phyloP scores from a whole-genome alignment of 2,113 vertebrate species.

The Pelecanus crispus region DNA sequence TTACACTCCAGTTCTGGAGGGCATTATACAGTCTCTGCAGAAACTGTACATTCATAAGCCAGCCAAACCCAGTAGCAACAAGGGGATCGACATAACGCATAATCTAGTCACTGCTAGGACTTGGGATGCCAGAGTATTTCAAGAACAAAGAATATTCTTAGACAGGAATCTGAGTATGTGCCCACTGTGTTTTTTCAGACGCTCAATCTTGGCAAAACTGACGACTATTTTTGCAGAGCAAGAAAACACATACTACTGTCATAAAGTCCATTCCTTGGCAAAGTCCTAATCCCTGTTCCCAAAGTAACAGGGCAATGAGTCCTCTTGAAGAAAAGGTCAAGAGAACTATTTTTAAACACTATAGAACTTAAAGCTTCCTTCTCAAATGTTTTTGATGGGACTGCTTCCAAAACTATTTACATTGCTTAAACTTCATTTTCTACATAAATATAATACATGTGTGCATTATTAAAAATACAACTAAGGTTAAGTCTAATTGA shows the following conservation, averaged over 20 bases:
- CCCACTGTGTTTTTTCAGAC: background rate
- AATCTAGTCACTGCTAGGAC: background rate
- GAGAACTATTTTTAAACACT: conserved; percentile 54
- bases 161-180: background rate
- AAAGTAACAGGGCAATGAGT: conserved; percentile 10
- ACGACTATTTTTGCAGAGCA: background rate
- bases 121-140: background rate
- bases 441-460: background rate
- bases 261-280: background rate
- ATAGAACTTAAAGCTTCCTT: conserved; percentile 24
- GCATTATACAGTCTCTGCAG: background rate
- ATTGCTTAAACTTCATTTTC: background rate
- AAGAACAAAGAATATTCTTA: background rate
- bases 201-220: background rate
- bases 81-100: background rate
- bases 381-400: background rate
- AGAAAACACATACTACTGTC: background rate
- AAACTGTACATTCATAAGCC: background rate
- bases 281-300: background rate
- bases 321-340: conserved; percentile 47
- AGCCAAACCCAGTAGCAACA: background rate
- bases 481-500: background rate
- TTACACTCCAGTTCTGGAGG: background rate
- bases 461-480: background rate
- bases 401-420: background rate